A percentile compares a stretch with the other conserved stretches of the same genome.
Evolutionary conservation across 2,797 vertebrate species (phyloP).

Genomic region (Sternarchorhynchus goeldii): DNA sequence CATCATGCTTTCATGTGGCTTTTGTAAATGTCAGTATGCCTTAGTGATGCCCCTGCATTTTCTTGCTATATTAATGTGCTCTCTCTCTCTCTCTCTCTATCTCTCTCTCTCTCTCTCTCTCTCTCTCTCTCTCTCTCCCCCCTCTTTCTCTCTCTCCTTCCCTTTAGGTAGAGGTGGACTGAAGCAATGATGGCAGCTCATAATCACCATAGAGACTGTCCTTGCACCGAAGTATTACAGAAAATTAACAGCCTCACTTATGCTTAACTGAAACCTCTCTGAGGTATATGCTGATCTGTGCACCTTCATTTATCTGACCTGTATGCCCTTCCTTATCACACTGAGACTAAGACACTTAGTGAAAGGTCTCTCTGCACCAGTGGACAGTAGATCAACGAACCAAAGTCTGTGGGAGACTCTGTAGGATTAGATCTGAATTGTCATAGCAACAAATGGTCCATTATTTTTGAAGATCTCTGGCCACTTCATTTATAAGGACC

Average conservation of each 20-base stretch:
- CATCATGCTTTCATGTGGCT: slow-evolving; percentile 61
- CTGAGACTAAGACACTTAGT: slow-evolving; percentile 70
- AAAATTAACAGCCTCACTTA: slow-evolving; percentile 66
- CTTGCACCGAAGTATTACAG: slow-evolving; percentile 71
- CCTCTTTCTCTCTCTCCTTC: slow-evolving; percentile 48
- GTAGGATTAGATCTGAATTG: slow-evolving; percentile 67
- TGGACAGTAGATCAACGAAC: slow-evolving; percentile 68
- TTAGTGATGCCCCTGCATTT: slow-evolving; percentile 50
- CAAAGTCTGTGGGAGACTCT: slow-evolving; percentile 60
- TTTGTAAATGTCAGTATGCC: slow-evolving; percentile 70
- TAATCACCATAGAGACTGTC: slow-evolving; percentile 73
- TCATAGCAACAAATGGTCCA: slow-evolving; percentile 75
- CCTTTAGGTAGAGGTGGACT: slow-evolving; percentile 81
- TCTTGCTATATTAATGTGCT: slow-evolving; percentile 39
- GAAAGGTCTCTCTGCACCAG: slow-evolving; percentile 71
- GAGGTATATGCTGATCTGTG: slow-evolving; percentile 68
- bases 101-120: slow-evolving; percentile 47
- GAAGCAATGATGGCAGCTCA: slow-evolving; percentile 76
- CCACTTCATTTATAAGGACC: slow-evolving; percentile 74
- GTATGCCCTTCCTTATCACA: slow-evolving; percentile 64
- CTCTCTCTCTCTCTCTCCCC: slow-evolving; percentile 45
- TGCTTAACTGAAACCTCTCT: slow-evolving; percentile 62
- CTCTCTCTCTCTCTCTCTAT: slow-evolving; percentile 50
- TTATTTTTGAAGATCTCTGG: slow-evolving; percentile 70
- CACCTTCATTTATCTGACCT: slow-evolving; percentile 69